These are phyloP conservation scores for Lepisosteus oculatus DNA, from an alignment of 2,113 vertebrate genomes.

Conservation along the genomic window DNA sequence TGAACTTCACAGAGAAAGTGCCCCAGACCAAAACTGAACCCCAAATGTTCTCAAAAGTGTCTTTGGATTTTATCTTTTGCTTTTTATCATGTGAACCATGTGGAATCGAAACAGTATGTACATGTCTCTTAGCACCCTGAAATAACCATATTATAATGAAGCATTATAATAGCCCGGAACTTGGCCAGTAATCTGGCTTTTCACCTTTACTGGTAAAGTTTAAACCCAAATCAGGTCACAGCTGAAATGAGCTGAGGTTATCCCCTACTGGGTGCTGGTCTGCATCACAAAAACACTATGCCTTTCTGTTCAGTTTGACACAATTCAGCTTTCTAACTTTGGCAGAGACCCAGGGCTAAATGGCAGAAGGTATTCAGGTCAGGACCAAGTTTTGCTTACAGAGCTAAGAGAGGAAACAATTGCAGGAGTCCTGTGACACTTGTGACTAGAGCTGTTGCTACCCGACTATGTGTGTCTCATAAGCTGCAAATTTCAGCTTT, in stretches of 20 bases:
- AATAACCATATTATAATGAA: too few species aligned
- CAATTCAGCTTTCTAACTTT: slow-evolving; percentile 10
- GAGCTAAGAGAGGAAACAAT: slow-evolving; percentile 5
- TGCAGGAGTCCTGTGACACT: not conserved
- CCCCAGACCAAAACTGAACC: too few species aligned
- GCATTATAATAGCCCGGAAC: too few species aligned
- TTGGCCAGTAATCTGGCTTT: too few species aligned
- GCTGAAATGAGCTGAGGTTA: slow-evolving; percentile 1
- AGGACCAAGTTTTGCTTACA: not conserved
- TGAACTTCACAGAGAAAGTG: too few species aligned
- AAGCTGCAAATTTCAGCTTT: too few species aligned
- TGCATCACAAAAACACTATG: not conserved
- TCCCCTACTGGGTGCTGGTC: not conserved
- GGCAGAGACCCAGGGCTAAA: slow-evolving; percentile 4
- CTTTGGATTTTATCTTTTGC: too few species aligned
- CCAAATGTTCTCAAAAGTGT: too few species aligned
- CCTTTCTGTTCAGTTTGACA: not conserved
- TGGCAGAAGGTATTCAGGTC: not conserved
- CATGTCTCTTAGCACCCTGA: too few species aligned
- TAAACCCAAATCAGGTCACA: not conserved
- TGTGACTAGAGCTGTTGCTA: not conserved
- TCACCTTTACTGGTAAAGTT: too few species aligned
- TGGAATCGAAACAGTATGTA: too few species aligned
- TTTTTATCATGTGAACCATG: too few species aligned
- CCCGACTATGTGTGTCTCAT: not conserved